These are phyloP conservation scores for Xerus rutilus DNA, from an alignment of 2,797 vertebrate species.

Conservation along the genomic window DNA sequence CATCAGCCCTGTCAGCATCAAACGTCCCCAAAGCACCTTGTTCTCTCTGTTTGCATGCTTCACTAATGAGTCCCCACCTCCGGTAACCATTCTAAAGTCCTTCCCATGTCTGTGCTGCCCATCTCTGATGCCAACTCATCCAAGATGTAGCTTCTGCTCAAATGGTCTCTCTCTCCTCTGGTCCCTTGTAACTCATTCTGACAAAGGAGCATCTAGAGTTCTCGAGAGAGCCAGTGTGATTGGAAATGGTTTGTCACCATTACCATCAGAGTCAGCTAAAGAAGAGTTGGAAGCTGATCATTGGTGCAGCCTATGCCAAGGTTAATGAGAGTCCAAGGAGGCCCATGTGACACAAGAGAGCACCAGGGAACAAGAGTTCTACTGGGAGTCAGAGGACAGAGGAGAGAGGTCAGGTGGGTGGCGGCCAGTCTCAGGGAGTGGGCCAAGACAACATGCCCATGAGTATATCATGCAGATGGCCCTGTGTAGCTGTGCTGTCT, in stretches of 20 bases:
- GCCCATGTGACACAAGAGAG: not conserved
- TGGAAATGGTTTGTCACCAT: not conserved
- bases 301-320: not conserved
- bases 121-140: not conserved
- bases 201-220: not conserved
- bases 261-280: not conserved
- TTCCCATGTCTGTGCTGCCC: not conserved
- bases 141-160: not conserved
- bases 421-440: not conserved
- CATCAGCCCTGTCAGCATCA: not conserved
- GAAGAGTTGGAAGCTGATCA: not conserved
- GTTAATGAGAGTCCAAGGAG: not conserved
- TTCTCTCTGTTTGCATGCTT: not conserved
- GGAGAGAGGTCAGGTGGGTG: not conserved
- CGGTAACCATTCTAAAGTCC: not conserved
- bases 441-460: not conserved
- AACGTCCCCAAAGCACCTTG: not conserved
- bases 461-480: not conserved
- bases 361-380: not conserved
- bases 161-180: not conserved
- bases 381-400: not conserved
- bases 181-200: not conserved
- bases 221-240: not conserved
- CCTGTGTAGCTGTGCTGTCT: no score
- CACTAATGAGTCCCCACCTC: not conserved